Conservation (phyloP, 2,113 vertebrate genomes). For the Cervus canadensis region DNA sequence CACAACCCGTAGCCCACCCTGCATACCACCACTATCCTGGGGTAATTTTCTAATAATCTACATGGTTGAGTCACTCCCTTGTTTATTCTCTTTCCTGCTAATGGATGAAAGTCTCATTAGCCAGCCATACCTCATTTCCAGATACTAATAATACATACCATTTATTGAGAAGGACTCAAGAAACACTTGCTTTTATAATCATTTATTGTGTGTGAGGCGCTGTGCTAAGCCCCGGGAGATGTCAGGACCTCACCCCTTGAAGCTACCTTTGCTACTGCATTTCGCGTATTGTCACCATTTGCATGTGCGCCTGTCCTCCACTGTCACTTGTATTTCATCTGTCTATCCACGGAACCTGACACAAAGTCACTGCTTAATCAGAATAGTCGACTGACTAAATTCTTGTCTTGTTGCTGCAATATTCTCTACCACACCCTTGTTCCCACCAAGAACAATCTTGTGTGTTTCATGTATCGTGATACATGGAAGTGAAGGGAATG, state of each 20-base stretch:
- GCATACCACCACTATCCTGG: background rate
- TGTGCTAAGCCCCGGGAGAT: background rate
- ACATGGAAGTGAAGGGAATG: background rate
- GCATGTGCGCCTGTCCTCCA: background rate
- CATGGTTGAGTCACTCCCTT: background rate
- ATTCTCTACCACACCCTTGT: background rate
- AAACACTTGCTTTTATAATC: background rate
- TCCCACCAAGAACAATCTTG: background rate
- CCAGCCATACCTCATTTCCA: background rate
- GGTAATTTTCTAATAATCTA: background rate
- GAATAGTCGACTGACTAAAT: background rate
- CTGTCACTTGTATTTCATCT: background rate
- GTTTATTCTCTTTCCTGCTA: background rate
- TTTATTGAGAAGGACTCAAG: background rate
- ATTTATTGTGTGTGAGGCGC: background rate
- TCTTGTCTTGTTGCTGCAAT: background rate
- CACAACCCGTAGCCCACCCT: background rate
- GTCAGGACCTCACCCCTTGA: background rate
- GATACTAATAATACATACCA: background rate
- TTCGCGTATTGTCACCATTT: background rate
- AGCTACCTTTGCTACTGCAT: background rate
- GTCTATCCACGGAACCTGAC: background rate
- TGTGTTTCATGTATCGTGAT: background rate
- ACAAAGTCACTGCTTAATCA: background rate
- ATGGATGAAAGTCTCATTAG: background rate